Conservation (phyloP, 2,888 invertebrate species). For the Polydrusus cervinus region DNA sequence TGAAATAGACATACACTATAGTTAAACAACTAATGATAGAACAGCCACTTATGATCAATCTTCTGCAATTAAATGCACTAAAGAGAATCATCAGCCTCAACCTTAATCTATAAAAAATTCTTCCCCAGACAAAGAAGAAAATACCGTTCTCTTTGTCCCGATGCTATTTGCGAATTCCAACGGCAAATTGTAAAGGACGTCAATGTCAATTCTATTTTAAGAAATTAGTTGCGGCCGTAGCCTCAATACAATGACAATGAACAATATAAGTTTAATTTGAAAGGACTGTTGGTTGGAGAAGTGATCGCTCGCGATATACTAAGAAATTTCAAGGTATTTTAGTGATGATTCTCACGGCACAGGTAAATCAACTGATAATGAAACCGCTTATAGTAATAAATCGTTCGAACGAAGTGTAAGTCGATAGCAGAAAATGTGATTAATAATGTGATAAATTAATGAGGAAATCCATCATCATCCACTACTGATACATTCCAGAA, state of each 20-base stretch:
- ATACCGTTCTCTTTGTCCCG: conserved; percentile 34
- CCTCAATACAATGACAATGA: conserved; percentile 48
- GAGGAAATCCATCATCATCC: background rate
- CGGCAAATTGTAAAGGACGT: conserved; percentile 25
- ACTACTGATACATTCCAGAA: no score
- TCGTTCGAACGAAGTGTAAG: background rate
- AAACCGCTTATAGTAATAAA: conserved; percentile 1
- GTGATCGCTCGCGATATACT: conserved; percentile 3
- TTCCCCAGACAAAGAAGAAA: conserved; percentile 10
- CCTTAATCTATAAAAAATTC: no score
- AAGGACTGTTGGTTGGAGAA: conserved; percentile 22
- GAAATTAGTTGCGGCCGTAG: conserved; percentile 45
- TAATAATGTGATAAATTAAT: background rate
- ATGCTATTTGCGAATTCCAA: conserved; percentile 45
- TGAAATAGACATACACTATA: no score
- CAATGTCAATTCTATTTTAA: conserved; percentile 55
- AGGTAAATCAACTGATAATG: conserved; percentile 17
- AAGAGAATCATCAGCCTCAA: no score
- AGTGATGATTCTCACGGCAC: conserved; percentile 24
- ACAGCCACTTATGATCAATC: no score
- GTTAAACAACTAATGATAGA: no score
- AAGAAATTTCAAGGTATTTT: conserved; percentile 30
- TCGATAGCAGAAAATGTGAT: background rate
- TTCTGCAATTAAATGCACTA: no score
- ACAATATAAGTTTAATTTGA: conserved; percentile 33